Base-by-base conservation (phyloP, 2,888 invertebrate genomes). In the Antheraea yamamai region DNA sequence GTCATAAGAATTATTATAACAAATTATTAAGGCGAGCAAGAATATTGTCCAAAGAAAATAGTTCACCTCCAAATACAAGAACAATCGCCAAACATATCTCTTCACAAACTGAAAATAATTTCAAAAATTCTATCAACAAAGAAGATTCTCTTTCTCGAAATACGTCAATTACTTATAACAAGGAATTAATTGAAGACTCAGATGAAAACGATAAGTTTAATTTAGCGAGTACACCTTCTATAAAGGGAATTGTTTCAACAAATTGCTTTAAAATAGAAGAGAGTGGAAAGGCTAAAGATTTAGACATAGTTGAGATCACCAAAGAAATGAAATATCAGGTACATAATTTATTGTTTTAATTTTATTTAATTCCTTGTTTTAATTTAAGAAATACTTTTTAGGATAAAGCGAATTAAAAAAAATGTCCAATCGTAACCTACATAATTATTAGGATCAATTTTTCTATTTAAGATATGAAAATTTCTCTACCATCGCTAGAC, bases 11-110 rank as follows among this genome's bases (percentile, higher is more conserved):
- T 58, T 77, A 75, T 61, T 77, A 78, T 75, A 64, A 68, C 20
- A 77, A 77, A 68, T 72, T 76, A 51, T 71, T 78, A 58, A 78
- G 74, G 73, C 73, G 75, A 16, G 75, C 75, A 7, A 58, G 75
- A 55, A 73, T 61, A 14, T 71, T 78, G 75, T 71, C 76, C n/a
- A 78, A 75, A 76, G 71, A 73, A 30, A 74, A 74, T n/a, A 68
- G 35, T 75, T n/a, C 73, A 73, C 6, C 23, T 39, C 70, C n/a
- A n/a, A 70, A 70, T 4, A 20, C 70, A n/a, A 35, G 39, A 39
- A 70, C n/a, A 39, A 39, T 10, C 8, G n/a, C 20, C 64, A 66
- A 26, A 66, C 16, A 66, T 16, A 30, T 26, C 12, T 66, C 64
- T 30, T 16, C 64, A 30, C 64, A 26, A 66, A 66, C 26, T 30